Conservation (phyloP, 2,113 vertebrate genomes). For the Alligator mississippiensis region DNA sequence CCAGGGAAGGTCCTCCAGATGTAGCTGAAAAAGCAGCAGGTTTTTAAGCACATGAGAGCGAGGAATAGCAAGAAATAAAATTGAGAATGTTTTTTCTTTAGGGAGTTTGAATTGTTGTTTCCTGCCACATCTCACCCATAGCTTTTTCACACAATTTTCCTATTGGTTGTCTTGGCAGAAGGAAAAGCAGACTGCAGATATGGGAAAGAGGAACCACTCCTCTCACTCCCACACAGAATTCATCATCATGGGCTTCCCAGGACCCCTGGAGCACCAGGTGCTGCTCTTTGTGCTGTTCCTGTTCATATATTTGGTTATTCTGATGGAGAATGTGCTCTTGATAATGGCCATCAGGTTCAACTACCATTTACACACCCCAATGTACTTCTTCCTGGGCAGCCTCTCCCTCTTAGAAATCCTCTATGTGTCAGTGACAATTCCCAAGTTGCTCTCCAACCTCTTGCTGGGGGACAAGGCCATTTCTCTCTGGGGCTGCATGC, state of each 20-base stretch:
- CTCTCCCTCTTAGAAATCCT: constrained; percentile 28
- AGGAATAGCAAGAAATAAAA: neutral
- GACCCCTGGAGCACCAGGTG: neutral
- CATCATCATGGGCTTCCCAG: constrained; percentile 36
- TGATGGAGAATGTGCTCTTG: constrained; percentile 37
- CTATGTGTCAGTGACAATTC: constrained; percentile 24
- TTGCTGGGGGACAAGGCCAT: neutral
- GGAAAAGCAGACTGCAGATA: neutral
- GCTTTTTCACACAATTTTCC: neutral
- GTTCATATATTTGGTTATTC: neutral
- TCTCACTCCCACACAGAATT: neutral
- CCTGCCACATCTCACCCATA: neutral
- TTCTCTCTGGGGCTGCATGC: neutral
- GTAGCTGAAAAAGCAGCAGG: neutral
- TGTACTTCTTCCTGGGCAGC: constrained; percentile 51
- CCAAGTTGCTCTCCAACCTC: constrained; percentile 28
- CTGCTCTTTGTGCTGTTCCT: constrained; percentile 6
- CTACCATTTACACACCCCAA: neutral
- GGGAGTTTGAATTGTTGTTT: too few relatives aligned
- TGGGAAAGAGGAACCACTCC: neutral
- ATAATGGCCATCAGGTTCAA: neutral
- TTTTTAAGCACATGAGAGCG: too few relatives aligned
- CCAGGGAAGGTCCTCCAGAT: neutral
- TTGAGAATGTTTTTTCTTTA: neutral
- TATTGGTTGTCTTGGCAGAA: neutral